Conservation (phyloP, 2,113 vertebrate species). For the Vidua chalybeata region DNA sequence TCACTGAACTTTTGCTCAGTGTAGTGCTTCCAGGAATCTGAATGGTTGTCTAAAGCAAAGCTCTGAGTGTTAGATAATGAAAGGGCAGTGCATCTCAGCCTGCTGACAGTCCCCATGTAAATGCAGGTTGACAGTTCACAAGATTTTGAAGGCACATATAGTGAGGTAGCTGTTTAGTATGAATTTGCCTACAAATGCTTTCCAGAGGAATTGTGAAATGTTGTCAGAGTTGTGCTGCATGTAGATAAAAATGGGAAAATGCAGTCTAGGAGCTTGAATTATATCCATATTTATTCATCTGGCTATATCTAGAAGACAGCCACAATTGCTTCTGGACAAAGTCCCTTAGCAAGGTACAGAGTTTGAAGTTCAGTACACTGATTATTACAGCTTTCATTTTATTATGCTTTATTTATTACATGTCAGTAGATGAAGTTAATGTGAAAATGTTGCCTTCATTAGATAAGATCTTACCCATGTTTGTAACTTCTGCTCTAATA, state of each 20-base stretch:
- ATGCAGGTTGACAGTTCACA: background rate
- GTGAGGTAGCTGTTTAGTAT: background rate
- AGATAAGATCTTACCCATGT: background rate
- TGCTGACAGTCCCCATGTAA: background rate
- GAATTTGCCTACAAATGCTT: constrained; percentile 16
- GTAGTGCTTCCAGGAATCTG: constrained; percentile 16
- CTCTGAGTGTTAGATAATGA: background rate
- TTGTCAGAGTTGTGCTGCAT: constrained; percentile 26
- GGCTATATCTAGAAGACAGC: background rate
- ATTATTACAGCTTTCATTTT: constrained; percentile 35
- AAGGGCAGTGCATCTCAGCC: background rate
- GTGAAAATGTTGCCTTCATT: constrained; percentile 31
- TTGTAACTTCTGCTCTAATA: constrained; percentile 57
- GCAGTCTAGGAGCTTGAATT: background rate
- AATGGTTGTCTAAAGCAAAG: background rate
- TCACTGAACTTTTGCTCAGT: constrained; percentile 8
- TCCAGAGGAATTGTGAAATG: constrained; percentile 2
- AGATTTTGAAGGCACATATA: background rate
- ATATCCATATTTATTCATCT: background rate
- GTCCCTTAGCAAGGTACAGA: background rate
- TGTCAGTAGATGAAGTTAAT: background rate
- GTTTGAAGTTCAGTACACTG: background rate
- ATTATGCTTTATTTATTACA: constrained; percentile 55
- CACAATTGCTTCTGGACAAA: constrained; percentile 6
- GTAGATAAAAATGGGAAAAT: constrained; percentile 17